These are phyloP conservation scores for Genyomyrus donnyi DNA, from an alignment of 2,113 vertebrate genomes.

Conservation along the genomic window DNA sequence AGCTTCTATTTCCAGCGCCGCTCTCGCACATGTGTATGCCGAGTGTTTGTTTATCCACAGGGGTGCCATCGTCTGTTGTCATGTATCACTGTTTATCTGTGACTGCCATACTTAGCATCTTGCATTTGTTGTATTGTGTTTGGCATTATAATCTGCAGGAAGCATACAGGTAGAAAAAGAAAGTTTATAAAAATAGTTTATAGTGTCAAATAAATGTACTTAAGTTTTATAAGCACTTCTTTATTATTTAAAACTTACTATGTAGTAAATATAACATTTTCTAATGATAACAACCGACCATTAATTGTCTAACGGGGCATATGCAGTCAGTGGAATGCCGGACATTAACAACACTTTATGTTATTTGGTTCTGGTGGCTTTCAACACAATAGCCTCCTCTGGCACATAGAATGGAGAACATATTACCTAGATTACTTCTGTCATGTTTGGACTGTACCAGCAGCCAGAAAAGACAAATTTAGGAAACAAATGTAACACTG, in stretches of 20 bases:
- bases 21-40: background rate
- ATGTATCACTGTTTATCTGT: background rate
- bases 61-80: background rate
- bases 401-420: background rate
- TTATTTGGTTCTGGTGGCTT: background rate
- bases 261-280: background rate
- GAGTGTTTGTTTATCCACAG: background rate
- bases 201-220: background rate
- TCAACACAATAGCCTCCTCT: background rate
- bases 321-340: background rate
- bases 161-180: background rate
- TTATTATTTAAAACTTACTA: background rate
- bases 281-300: background rate
- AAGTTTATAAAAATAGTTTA: background rate
- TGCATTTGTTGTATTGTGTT: background rate
- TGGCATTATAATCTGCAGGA: background rate
- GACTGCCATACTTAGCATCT: background rate
- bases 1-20: background rate
- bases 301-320: background rate
- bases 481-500: background rate
- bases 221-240: background rate
- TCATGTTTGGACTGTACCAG: background rate
- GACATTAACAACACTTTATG: background rate
- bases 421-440: background rate
- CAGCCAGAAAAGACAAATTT: background rate